Base-by-base conservation (phyloP, 2,113 vertebrate species). In the Chloebia gouldiae region DNA sequence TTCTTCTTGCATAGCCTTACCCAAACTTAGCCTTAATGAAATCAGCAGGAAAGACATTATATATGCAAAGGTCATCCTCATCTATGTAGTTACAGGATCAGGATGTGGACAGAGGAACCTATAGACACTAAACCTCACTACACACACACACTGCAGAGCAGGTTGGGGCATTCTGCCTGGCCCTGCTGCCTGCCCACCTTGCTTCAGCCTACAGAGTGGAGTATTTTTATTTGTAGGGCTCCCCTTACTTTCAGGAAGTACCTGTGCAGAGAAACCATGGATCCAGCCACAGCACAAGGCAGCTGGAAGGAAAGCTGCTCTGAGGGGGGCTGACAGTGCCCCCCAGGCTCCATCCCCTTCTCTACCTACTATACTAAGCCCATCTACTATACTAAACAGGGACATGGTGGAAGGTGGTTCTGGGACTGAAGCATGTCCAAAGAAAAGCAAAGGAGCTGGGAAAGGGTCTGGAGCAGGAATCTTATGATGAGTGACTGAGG, bases 401-500 rank as follows among this genome's bases (percentile, higher is more conserved):
- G 21, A 69, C 14, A 18, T 5, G 21, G 61, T 28, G 23, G 19
- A 7, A 81, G 20, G 19, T 30, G 40, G 6, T 13, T 77, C 50
- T 80, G 49, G 57, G 59, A 66, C 30, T 65, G 19, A 25, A 45
- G 28, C 6, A n/a, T 2, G 11, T 15, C 7, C 47, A 68, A 53
- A 72, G 50, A 37, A 59, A 31, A 21, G 21, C 40, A 68, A 61
- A 45, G 35, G 31, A 53, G 30, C 30, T 40, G 47, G 35, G 20
- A 18, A 76, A 45, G 40, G 21, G 15, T 19, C 47, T 69, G 54
- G 25, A 69, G 17, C 40, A 49, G 17, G 35, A 69, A 11, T 35
- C 25, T 61, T 42, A 54, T 16, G 11, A 49, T 18, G 7, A 69
- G 25, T 0, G 0, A n/a, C 63, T 42, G 39, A 75, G n/a, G 9